Evolutionary conservation across 2,113 vertebrate species (phyloP).

Genomic region (Gnathonemus echidnorhynchus): DNA sequence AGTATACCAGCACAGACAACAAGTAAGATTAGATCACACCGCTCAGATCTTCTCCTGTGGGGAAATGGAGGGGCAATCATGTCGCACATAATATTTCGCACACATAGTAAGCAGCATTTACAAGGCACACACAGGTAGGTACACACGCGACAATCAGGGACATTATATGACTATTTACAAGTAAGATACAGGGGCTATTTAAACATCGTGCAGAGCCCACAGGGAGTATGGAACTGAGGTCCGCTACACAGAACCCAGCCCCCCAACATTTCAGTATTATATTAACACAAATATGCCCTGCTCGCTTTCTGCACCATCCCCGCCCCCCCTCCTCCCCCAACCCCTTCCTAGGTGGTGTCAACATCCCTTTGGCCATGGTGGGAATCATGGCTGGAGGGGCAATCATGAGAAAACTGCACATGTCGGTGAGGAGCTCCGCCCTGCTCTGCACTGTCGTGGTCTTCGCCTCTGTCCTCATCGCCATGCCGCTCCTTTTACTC

Average conservation of each 20-base stretch:
- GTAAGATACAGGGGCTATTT: not conserved
- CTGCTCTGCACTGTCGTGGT: conserved; percentile 59
- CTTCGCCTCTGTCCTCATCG: conserved; percentile 51
- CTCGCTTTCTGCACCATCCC: not conserved
- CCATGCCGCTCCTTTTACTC: conserved; percentile 71
- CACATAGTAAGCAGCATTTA: not conserved
- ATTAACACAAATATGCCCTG: not conserved
- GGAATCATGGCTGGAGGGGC: conserved; percentile 74
- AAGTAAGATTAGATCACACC: not conserved
- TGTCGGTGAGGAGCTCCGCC: conserved; percentile 59
- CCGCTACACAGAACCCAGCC: not conserved
- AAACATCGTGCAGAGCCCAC: not conserved
- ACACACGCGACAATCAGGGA: not conserved
- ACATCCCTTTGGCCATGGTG: conserved; percentile 69
- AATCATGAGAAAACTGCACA: conserved; percentile 67
- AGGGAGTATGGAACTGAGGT: not conserved
- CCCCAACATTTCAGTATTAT: too few species aligned
- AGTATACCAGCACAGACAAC: not conserved
- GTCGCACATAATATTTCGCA: not conserved
- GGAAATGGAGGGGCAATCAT: not conserved
- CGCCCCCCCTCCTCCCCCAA: not conserved
- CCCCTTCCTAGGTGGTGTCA: conserved; percentile 58
- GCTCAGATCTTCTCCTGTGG: not conserved
- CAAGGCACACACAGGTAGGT: not conserved
- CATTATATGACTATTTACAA: not conserved